Percentiles rank a stretch among this genome's conserved stretches.
Conservation (phyloP, 2,113 vertebrate species). For the Lates calcarifer region DNA sequence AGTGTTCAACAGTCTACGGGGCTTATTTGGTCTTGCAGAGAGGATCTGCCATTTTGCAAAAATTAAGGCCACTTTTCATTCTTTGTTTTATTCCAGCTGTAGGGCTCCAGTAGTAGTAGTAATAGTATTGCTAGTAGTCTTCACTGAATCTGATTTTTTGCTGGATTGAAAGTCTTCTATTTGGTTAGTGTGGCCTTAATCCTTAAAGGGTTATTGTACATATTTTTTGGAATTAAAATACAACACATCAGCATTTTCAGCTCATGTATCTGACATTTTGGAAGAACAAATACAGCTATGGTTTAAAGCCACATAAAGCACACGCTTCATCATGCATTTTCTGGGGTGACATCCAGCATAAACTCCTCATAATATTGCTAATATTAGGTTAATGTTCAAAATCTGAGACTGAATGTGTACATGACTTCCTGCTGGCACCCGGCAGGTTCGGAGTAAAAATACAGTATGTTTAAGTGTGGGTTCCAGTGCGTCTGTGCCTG, state of each 20-base stretch:
- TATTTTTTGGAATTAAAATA: slow-evolving; percentile 9
- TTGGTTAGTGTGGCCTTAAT: slow-evolving; percentile 29
- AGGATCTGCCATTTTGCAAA: slow-evolving; percentile 67
- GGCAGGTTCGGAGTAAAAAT: slow-evolving; percentile 56
- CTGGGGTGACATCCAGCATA: slow-evolving; percentile 14
- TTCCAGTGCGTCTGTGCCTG: slow-evolving; percentile 13
- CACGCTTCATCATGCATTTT: not conserved
- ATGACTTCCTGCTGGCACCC: slow-evolving; percentile 43
- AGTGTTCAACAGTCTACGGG: slow-evolving; percentile 68
- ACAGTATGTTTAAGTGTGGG: slow-evolving; percentile 59
- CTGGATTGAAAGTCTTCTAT: slow-evolving; percentile 19
- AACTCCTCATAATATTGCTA: slow-evolving; percentile 15
- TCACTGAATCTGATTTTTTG: slow-evolving; percentile 23
- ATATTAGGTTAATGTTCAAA: slow-evolving; percentile 52
- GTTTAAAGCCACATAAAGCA: slow-evolving; percentile 4
- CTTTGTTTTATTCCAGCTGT: slow-evolving; percentile 76
- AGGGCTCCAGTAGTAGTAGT: slow-evolving; percentile 12
- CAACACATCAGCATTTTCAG: slow-evolving; percentile 21
- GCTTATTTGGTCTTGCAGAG: slow-evolving; percentile 75
- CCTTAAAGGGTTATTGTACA: slow-evolving; percentile 8
- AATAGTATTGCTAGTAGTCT: not conserved
- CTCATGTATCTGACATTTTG: slow-evolving; percentile 5
- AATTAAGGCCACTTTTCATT: slow-evolving; percentile 76
- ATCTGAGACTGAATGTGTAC: slow-evolving; percentile 44
- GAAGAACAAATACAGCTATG: slow-evolving; percentile 18